Evolutionary conservation across 1,140 invertebrate species (phyloP).

Genomic region (Drosophila nannoptera): DNA sequence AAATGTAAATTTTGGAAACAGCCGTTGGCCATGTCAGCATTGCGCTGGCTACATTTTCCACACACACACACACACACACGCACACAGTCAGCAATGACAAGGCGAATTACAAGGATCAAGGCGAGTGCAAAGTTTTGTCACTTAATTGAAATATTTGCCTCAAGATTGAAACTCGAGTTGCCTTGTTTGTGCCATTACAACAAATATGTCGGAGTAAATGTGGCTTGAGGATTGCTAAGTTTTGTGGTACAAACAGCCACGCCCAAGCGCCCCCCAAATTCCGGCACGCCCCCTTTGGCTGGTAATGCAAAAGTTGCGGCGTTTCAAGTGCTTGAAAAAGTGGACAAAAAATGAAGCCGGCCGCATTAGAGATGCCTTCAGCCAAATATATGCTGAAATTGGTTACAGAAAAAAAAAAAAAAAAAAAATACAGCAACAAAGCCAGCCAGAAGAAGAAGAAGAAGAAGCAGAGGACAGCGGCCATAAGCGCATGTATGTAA

Average conservation of each 20-base stretch:
- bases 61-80: slow-evolving; percentile 26
- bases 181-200: slow-evolving; percentile 58
- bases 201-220: slow-evolving; percentile 17
- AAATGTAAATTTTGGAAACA: slow-evolving; percentile 69
- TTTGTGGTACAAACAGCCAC: slow-evolving; percentile 39
- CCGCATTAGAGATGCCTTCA: slow-evolving; percentile 42
- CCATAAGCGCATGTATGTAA: slow-evolving; percentile 64
- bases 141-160: slow-evolving; percentile 75
- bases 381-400: slow-evolving; percentile 61
- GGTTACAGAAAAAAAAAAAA: slow-evolving; percentile 46
- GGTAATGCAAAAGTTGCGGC: slow-evolving; percentile 66
- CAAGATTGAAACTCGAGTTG: slow-evolving; percentile 68
- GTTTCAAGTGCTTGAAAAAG: slow-evolving; percentile 43
- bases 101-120: slow-evolving; percentile 46
- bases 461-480: not conserved
- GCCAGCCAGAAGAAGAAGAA: not conserved
- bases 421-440: not conserved
- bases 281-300: slow-evolving; percentile 10
- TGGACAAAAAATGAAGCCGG: slow-evolving; percentile 54
- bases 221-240: slow-evolving; percentile 47
- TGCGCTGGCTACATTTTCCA: slow-evolving; percentile 1
- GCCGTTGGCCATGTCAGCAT: slow-evolving; percentile 9
- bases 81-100: slow-evolving; percentile 30
- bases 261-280: slow-evolving; percentile 27
- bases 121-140: slow-evolving; percentile 68